Conservation (phyloP, 2,888 invertebrate species). For the Sinelater perroti region DNA sequence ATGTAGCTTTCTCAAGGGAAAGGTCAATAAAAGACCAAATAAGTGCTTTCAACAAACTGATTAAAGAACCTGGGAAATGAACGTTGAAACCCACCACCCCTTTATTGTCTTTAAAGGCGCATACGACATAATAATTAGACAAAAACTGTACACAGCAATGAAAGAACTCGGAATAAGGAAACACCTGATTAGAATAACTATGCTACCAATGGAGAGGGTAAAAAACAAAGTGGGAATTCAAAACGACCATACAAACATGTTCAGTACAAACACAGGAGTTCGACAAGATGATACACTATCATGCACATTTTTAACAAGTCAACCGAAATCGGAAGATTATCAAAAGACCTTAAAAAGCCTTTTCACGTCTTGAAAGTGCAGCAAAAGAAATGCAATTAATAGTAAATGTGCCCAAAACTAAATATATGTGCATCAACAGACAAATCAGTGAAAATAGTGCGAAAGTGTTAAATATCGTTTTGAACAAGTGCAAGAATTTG, state of each 20-base stretch:
- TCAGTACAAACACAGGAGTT: not conserved
- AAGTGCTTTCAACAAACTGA: not conserved
- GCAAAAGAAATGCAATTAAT: no score
- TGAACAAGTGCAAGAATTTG: not conserved
- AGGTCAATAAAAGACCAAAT: not conserved
- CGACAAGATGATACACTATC: constrained; percentile 1
- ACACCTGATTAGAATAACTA: constrained; percentile 1
- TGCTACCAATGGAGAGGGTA: constrained; percentile 1
- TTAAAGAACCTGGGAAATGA: not conserved
- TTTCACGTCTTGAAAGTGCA: not conserved
- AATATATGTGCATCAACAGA: no score
- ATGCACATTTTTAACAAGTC: not conserved
- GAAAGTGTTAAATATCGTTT: not conserved
- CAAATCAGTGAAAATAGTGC: not conserved
- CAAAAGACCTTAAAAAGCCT: no score
- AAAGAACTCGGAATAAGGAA: not conserved
- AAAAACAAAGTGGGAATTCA: not conserved
- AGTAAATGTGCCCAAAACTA: not conserved
- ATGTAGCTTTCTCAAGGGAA: not conserved
- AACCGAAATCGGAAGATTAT: not conserved
- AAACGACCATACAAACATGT: not conserved
- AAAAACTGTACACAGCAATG: constrained; percentile 1
- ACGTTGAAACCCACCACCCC: not conserved
- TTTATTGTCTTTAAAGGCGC: not conserved
- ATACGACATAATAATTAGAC: not conserved